A percentile compares a stretch with the other conserved stretches of the same genome.
These are phyloP conservation scores for Setophaga petechia DNA, from an alignment of 2,113 vertebrate species.

Conservation along the genomic window DNA sequence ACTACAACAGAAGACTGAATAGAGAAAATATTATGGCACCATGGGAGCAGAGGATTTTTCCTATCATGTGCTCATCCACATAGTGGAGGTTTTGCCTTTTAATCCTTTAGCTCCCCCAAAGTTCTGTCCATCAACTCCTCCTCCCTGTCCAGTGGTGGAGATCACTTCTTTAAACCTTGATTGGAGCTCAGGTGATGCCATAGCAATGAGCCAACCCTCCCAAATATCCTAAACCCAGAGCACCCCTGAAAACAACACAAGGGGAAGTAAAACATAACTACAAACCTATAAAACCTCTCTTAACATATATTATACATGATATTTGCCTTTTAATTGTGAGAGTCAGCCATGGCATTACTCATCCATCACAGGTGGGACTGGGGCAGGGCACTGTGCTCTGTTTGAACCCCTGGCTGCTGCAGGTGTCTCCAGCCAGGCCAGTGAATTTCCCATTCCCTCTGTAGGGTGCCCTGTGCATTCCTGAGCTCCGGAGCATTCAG, in stretches of 20 bases:
- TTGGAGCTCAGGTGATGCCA: background rate
- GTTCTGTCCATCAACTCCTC: background rate
- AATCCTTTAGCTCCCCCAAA: background rate
- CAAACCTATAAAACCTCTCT: background rate
- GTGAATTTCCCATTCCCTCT: conserved; percentile 33
- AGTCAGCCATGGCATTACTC: background rate
- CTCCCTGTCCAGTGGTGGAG: background rate
- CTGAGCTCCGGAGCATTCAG: conserved; percentile 22
- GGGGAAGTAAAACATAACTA: background rate
- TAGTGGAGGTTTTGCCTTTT: background rate
- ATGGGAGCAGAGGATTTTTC: background rate
- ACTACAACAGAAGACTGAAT: background rate
- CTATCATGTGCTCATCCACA: background rate
- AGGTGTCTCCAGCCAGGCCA: background rate
- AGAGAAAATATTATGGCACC: background rate
- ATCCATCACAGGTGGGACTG: background rate
- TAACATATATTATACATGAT: background rate
- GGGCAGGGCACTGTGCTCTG: background rate
- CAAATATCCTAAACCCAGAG: background rate
- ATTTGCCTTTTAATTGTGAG: background rate
- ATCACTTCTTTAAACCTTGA: background rate
- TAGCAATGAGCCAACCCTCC: background rate
- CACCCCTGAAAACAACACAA: background rate
- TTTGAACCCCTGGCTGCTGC: background rate
- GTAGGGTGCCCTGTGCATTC: conserved; percentile 35